Evolutionary conservation across 2,113 vertebrate species (phyloP).

Genomic region (Equus przewalskii): DNA sequence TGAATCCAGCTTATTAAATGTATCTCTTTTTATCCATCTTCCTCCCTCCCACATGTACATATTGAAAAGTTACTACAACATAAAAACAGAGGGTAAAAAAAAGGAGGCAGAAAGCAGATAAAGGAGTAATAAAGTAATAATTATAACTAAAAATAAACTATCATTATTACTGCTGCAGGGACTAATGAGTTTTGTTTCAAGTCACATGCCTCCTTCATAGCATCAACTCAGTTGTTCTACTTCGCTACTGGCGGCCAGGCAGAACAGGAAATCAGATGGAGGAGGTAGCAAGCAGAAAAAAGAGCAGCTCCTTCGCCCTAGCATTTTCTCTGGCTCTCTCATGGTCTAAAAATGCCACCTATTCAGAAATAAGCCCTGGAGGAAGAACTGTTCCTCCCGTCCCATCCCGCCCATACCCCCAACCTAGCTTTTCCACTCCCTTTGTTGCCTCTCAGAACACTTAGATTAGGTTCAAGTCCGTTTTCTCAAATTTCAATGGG

Average conservation of each 20-base stretch:
- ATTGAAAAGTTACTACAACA: not conserved
- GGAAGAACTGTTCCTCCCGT: not conserved
- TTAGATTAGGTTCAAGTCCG: not conserved
- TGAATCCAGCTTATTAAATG: not conserved
- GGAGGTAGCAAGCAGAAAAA: not conserved
- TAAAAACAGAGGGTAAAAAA: not conserved
- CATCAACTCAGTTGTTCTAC: not conserved
- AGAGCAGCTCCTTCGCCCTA: not conserved
- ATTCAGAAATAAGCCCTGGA: not conserved
- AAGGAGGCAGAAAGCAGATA: not conserved
- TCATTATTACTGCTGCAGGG: not conserved
- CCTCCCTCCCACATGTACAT: not conserved
- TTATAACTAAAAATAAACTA: not conserved
- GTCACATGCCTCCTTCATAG: not conserved
- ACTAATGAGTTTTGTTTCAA: not conserved
- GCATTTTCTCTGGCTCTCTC: not conserved
- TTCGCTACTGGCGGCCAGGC: not conserved
- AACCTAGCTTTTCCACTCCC: not conserved
- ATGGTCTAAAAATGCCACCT: not conserved
- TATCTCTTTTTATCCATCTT: not conserved
- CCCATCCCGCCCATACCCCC: rapidly evolving
- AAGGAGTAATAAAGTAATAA: not conserved
- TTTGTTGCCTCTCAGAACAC: not conserved
- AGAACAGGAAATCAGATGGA: not conserved
- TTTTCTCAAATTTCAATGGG: not conserved